Evolutionary conservation across 2,113 vertebrate genomes (phyloP), one percentile per base, ranked within the genome.

Genomic region (Onychostruthus taczanowskii): DNA sequence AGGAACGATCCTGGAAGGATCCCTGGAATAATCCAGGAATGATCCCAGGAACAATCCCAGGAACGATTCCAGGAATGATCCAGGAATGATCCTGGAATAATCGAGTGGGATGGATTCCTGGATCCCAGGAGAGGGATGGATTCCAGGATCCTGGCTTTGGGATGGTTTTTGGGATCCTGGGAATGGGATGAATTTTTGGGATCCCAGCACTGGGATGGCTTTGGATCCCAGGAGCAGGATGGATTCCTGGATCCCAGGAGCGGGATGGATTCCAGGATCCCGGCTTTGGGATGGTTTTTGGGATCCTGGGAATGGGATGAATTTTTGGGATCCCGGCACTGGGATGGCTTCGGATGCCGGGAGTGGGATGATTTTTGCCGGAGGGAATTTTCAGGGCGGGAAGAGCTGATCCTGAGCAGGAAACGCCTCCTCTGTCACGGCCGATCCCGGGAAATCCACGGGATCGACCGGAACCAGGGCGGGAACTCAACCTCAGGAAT

Each of bases 401-500:
- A 62, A 20, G 61, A 41, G 61, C 37, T 20, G 61, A 17, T 59
- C 23, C 58, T 4, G 1, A 26, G 58, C 58, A 37, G 22, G 37
- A 17, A 41, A 30, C 11, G 3, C 18, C 61, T 14, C 37, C 26
- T 41, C 18, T 20, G 18, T 18, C 37, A 30, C 6, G 6, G 61
- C 37, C 4, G 61, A 41, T 63, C 39, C 62, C 10, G 2, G 62
- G 20, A 43, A 64, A 41, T 6, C 1, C 0, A 5, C 17, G 31
- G 85, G 59, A 47, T 43, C 7, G 17, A 21, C 15, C 0, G 1
- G 69, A 16, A 52, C 14, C 13, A 0, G 50, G 37, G 41, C 13
- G 23, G 61, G 62, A 55, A 58, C 21, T 20, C 39, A 16, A 3
- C 30, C 70, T 2, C 0, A 3, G 31, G 41, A 41, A 23, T 3